Evolutionary conservation across 2,113 vertebrate species (phyloP).

Genomic region (Neomonachus schauinslandi): DNA sequence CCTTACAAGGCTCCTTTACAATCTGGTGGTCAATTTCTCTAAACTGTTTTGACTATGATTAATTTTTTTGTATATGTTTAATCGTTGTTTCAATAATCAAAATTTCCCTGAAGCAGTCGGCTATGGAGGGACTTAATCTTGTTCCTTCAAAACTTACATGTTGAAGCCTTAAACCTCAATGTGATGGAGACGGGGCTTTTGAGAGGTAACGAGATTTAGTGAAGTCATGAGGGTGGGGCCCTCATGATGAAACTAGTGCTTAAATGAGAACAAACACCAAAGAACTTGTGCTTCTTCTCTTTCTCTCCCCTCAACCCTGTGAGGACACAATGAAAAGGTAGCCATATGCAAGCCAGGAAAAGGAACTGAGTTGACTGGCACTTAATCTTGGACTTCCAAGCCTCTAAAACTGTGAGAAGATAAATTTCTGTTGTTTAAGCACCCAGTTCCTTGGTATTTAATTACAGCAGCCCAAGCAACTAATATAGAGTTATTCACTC

Average conservation of each 20-base stretch:
- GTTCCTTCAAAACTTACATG: background rate
- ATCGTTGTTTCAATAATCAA: slow-evolving; percentile 25
- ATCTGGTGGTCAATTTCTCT: background rate
- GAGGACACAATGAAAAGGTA: background rate
- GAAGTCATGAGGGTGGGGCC: background rate
- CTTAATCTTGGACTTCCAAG: background rate
- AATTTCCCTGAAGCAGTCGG: slow-evolving; percentile 14
- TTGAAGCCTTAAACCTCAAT: background rate
- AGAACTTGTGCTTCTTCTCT: background rate
- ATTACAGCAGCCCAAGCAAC: background rate
- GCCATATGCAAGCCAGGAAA: background rate
- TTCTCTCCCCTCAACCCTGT: background rate
- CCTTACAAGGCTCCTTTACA: background rate
- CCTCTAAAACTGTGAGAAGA: background rate
- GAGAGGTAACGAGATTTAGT: background rate
- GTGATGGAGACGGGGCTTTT: background rate
- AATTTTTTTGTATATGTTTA: background rate
- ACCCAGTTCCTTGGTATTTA: background rate
- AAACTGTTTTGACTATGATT: background rate
- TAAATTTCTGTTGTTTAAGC: background rate
- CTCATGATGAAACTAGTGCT: background rate
- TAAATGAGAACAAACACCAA: background rate
- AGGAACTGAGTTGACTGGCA: background rate
- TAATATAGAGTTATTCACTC: background rate
- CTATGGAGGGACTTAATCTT: background rate